Conservation (phyloP, 2,113 vertebrate genomes). For the Excalfactoria chinensis region DNA sequence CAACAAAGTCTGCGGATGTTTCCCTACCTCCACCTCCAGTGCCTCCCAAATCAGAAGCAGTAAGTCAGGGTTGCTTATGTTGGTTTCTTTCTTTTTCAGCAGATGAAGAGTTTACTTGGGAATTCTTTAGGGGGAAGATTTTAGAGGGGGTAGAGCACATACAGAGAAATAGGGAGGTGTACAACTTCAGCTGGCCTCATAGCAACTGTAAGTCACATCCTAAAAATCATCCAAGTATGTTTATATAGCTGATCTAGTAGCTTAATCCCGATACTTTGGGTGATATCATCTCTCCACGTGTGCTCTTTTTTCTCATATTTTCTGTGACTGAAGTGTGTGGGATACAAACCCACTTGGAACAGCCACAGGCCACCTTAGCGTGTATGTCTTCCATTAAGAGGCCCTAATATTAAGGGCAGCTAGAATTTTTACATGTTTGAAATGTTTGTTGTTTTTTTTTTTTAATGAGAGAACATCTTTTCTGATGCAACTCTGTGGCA, state of each 20-base stretch:
- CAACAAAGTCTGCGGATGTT: constrained; percentile 82
- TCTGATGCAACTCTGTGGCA: fast-evolving
- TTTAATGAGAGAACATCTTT: background rate
- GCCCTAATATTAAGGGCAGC: background rate
- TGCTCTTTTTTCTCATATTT: background rate
- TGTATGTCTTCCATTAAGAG: background rate
- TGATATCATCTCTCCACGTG: background rate
- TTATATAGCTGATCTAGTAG: background rate
- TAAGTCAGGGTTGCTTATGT: constrained; percentile 80
- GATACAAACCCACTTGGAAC: background rate
- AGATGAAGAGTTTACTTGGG: background rate
- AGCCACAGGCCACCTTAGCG: background rate
- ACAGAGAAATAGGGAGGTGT: background rate
- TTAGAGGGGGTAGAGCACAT: fast-evolving
- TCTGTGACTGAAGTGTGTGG: background rate
- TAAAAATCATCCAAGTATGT: background rate
- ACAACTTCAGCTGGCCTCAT: background rate
- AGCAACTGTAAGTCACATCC: background rate
- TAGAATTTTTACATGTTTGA: background rate
- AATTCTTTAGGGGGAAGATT: background rate
- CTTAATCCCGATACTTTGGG: background rate
- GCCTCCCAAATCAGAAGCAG: constrained; percentile 99
- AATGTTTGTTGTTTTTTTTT: background rate
- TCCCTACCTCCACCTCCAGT: constrained; percentile 94
- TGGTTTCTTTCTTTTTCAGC: background rate